These are phyloP conservation scores for Phocoena phocoena DNA, from an alignment of 2,113 vertebrate genomes.

Conservation along the genomic window DNA sequence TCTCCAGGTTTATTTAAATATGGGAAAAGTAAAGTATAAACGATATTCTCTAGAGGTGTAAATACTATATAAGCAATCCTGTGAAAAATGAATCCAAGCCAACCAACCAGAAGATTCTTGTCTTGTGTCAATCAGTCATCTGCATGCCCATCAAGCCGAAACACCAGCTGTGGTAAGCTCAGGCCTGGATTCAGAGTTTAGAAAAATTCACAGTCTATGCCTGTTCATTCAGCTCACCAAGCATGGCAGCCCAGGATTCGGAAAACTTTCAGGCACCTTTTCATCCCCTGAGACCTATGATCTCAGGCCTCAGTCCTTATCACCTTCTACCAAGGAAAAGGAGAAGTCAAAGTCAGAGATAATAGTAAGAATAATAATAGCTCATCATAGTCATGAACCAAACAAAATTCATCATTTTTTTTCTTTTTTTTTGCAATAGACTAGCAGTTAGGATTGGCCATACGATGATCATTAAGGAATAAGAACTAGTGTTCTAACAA, in stretches of 20 bases:
- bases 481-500: slow-evolving; percentile 40
- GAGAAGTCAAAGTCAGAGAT: neutral
- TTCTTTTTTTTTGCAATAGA: neutral
- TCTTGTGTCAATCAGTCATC: no score
- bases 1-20: neutral
- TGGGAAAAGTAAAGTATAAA: neutral
- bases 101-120: neutral
- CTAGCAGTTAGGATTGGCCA: slow-evolving; percentile 73
- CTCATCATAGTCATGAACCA: neutral
- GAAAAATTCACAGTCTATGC: neutral
- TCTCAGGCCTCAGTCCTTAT: neutral
- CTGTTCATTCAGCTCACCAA: neutral
- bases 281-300: neutral
- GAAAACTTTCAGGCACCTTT: neutral
- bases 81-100: neutral
- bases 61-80: neutral
- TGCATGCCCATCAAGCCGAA: neutral
- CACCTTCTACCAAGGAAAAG: neutral
- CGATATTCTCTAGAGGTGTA: neutral
- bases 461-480: slow-evolving; percentile 31
- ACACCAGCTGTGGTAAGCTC: neutral
- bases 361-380: neutral
- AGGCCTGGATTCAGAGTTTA: neutral
- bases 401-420: neutral
- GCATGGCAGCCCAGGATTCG: neutral